Conservation (phyloP, 2,113 vertebrate genomes). For the Numenius arquata region DNA sequence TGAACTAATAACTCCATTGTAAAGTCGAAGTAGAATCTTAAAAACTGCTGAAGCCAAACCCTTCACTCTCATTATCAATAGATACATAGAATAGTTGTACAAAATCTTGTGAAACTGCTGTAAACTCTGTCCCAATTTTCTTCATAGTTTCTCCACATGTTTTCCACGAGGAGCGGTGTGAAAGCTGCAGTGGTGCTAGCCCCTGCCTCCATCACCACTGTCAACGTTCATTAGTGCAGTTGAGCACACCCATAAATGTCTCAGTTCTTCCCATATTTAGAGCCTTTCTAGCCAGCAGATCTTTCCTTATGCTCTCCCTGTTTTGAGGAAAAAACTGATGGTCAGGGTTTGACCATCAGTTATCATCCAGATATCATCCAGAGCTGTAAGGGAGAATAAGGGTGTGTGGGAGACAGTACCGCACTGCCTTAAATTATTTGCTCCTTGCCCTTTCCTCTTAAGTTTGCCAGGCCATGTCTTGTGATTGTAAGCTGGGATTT, state of each 20-base stretch:
- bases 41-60: background rate
- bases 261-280: constrained; percentile 14
- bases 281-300: background rate
- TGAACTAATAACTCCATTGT: background rate
- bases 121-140: background rate
- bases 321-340: background rate
- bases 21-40: background rate
- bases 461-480: constrained; percentile 34
- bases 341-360: background rate
- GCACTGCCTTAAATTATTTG: constrained; percentile 19
- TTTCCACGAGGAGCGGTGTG: background rate
- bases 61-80: background rate
- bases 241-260: background rate
- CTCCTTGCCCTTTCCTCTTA: constrained; percentile 46
- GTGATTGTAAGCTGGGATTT: constrained; percentile 15
- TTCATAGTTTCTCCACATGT: background rate
- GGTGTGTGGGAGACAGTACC: background rate
- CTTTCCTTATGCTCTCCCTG: background rate
- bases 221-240: constrained; percentile 1
- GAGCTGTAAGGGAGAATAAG: background rate
- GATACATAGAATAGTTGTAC: background rate
- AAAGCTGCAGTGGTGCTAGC: background rate
- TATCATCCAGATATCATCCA: background rate
- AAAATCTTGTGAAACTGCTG: background rate
- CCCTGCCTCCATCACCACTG: background rate